Conservation (phyloP, 1,140 invertebrate genomes). For the Aphelenchoides besseyi region DNA sequence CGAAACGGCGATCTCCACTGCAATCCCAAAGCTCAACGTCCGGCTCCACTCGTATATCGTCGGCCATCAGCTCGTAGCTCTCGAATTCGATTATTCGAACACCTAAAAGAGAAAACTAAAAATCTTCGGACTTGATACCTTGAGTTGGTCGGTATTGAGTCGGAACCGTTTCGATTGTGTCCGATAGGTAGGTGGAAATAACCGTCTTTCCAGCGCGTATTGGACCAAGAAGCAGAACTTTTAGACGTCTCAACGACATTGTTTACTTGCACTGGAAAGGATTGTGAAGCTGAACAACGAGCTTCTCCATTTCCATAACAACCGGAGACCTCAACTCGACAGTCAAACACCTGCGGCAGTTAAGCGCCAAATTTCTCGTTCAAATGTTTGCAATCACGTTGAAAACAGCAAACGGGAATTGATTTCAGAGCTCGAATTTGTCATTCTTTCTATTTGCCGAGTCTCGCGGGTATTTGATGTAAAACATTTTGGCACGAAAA, state of each 20-base stretch:
- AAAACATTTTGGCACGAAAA: no score
- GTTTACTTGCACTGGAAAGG: no score
- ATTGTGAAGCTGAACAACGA: no score
- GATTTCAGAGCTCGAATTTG: no score
- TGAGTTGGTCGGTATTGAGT: conserved; percentile 71
- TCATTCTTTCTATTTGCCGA: no score
- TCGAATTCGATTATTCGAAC: conserved; percentile 73
- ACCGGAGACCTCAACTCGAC: no score
- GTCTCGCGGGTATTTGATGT: no score
- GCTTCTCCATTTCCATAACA: no score
- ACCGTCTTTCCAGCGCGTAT: conserved; percentile 71
- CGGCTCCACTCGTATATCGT: conserved; percentile 66
- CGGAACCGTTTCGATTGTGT: conserved; percentile 69
- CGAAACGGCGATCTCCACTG: conserved; percentile 72
- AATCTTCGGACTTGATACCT: conserved; percentile 64
- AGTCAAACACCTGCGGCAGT: no score
- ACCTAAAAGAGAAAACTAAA: conserved; percentile 35
- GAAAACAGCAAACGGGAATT: no score
- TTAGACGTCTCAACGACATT: conserved; percentile 22
- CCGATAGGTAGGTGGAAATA: conserved; percentile 71
- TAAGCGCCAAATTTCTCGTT: no score
- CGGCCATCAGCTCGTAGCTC: conserved; percentile 65
- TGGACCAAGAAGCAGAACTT: conserved; percentile 50
- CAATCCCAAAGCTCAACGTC: conserved; percentile 75
- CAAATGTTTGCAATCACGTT: no score